Evolutionary conservation across 2,113 vertebrate species (phyloP).

Genomic region (Vulpes vulpes): DNA sequence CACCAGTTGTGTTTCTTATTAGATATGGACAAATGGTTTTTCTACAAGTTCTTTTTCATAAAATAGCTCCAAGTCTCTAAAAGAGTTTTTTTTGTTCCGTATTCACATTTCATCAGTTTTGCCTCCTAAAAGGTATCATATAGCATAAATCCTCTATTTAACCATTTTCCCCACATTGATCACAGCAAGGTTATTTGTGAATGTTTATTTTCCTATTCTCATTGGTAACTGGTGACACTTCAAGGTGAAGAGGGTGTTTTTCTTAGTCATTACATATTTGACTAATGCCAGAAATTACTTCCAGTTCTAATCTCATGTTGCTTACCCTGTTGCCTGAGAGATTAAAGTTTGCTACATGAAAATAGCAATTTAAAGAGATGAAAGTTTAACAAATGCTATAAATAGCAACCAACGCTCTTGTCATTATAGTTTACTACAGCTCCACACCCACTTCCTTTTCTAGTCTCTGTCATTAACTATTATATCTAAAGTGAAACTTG

Average conservation of each 20-base stretch:
- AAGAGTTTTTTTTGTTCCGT: neutral
- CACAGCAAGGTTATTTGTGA: neutral
- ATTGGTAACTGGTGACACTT: constrained; percentile 55
- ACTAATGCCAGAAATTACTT: constrained; percentile 45
- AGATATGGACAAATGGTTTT: neutral
- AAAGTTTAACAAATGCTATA: constrained; percentile 86
- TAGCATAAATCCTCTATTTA: neutral
- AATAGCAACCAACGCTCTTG: constrained; percentile 81
- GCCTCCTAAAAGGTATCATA: neutral
- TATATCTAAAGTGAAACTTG: constrained; percentile 80
- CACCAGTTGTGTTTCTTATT: neutral
- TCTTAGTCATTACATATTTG: constrained; percentile 75
- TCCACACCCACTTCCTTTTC: constrained; percentile 83
- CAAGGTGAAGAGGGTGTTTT: constrained; percentile 75
- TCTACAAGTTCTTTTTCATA: neutral
- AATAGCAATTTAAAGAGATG: constrained; percentile 86
- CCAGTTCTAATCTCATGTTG: constrained; percentile 63
- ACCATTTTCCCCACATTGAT: neutral
- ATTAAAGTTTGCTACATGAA: constrained; percentile 80
- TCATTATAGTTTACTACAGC: constrained; percentile 44
- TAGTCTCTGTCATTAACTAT: constrained; percentile 79
- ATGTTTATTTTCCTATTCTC: constrained; percentile 30
- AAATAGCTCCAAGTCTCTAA: neutral
- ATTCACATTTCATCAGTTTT: neutral
- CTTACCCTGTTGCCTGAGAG: constrained; percentile 82